Base-by-base conservation (phyloP, 2,888 invertebrate species). In the Petrolisthes manimaculis region DNA sequence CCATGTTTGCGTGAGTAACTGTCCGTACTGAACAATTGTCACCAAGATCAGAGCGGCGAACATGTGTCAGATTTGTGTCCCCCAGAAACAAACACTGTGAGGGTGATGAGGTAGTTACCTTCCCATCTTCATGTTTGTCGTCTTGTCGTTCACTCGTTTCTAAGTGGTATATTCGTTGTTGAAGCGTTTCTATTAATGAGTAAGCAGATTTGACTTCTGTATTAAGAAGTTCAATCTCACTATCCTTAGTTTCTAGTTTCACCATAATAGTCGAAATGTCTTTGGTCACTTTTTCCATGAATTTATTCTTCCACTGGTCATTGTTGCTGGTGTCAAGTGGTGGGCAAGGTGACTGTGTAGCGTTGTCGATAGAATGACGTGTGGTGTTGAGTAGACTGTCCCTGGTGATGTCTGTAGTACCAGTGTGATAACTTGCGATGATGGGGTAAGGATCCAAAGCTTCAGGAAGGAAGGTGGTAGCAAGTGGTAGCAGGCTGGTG, bases 211-310 rank as follows among this genome's bases (percentile, higher is more conserved):
- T 71, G 6, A 71, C 37, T 78, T 78, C 53, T 37, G 51, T 78
- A 18, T 53, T 51, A 24, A 78, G 78, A 24, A 51, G 78, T 78
- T 78, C 78, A 53, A 78, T 78, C 53, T 78, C 21, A 8, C 53
- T 78, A 78, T 78, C 78, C 53, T 78, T 78, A 5, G 75, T 75
- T 75, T 75, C 75, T 21, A 75, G 75, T 21, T 75, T 75, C 24
- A 3, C 1, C 75, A n/a, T 21, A 2, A 21, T 75, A 12, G 9
- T 75, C 1, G 21, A 75, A 75, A 75, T 75, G 75, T n/a, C 53
- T 53, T 51, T 24, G 51, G 24, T 53, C 78, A 78, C 53, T 8
- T 51, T 78, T 78, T 24, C 75, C 75, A 78, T 0, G 8, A 51
- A 6, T 51, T 78, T 8, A 3, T 8, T 51, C 78, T 8, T 4